A percentile compares a stretch with the other conserved stretches of the same genome.
These are phyloP conservation scores for Achatina immaculata DNA, from an alignment of 1,140 invertebrate species.

Conservation along the genomic window DNA sequence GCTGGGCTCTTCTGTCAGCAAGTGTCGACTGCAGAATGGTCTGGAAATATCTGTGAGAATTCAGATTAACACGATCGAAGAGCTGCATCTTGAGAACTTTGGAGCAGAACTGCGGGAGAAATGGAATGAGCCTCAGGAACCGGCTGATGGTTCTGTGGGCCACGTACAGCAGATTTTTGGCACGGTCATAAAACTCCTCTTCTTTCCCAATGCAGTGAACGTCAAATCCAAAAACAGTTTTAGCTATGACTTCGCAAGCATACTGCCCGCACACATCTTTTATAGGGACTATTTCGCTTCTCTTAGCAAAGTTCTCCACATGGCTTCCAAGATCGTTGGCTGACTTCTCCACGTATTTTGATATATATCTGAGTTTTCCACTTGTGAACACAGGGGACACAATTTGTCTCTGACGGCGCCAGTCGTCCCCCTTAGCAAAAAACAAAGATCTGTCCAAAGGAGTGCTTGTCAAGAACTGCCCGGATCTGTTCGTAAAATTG, in stretches of 20 bases:
- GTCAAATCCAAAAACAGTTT: slow-evolving; percentile 16
- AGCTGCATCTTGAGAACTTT: slow-evolving; percentile 2
- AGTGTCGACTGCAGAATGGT: not conserved
- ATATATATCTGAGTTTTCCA: slow-evolving; percentile 20
- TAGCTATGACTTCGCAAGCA: slow-evolving; percentile 22
- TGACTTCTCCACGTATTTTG: not conserved
- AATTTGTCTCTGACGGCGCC: slow-evolving; percentile 19
- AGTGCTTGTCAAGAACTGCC: not conserved
- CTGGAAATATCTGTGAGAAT: not conserved
- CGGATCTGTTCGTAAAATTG: slow-evolving; percentile 6
- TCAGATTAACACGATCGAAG: not conserved
- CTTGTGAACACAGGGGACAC: slow-evolving; percentile 19
- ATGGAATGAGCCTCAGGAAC: not conserved
- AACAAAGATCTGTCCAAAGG: slow-evolving; percentile 12
- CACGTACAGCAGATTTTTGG: not conserved
- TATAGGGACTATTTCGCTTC: not conserved
- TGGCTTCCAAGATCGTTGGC: not conserved
- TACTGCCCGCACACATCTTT: not conserved
- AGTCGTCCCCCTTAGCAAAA: slow-evolving; percentile 14
- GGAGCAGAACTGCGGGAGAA: not conserved
- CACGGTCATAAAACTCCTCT: not conserved
- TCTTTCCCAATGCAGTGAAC: not conserved
- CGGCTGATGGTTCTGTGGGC: not conserved
- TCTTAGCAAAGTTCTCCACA: not conserved
- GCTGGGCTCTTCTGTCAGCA: not conserved